Percentiles rank a stretch among this genome's conserved stretches.
Evolutionary conservation across 2,797 vertebrate genomes (phyloP).

Genomic region (Chelonia mydas): DNA sequence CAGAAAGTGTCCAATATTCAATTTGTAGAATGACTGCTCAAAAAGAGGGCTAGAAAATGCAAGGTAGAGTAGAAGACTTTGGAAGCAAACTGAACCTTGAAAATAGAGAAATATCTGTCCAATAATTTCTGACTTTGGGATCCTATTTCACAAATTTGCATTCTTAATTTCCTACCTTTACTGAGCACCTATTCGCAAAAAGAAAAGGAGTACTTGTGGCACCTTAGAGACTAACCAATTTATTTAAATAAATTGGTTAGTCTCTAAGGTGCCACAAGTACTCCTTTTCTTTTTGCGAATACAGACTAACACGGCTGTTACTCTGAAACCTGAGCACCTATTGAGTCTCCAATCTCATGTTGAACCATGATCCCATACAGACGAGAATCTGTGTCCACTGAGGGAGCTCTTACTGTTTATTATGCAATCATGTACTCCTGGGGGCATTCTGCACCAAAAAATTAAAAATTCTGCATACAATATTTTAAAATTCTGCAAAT

Average conservation of each 20-base stretch:
- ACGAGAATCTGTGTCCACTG: accelerated
- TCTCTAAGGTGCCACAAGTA: too few relatives aligned
- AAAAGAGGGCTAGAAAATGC: not conserved
- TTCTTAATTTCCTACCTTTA: not conserved
- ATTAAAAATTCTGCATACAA: too few relatives aligned
- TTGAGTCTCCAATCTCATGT: not conserved
- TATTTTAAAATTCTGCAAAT: too few relatives aligned
- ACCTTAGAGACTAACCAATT: too few relatives aligned
- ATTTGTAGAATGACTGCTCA: not conserved
- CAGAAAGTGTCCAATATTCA: not conserved
- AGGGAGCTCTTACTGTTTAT: accelerated
- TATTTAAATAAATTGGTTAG: too few relatives aligned
- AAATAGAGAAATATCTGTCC: not conserved
- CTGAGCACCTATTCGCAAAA: not conserved
- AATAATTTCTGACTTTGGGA: too few relatives aligned
- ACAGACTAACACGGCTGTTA: too few relatives aligned
- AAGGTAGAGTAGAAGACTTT: not conserved
- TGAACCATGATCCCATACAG: accelerated
- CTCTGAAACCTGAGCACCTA: not conserved
- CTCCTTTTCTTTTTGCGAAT: too few relatives aligned
- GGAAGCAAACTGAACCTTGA: not conserved
- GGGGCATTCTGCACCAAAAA: too few relatives aligned
- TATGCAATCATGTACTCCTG: not conserved
- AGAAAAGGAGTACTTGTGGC: too few relatives aligned
- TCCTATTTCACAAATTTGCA: not conserved